Percentiles rank a stretch among this genome's conserved stretches.
Evolutionary conservation across 2,888 invertebrate species (phyloP).

Genomic region (Sympetrum striolatum): DNA sequence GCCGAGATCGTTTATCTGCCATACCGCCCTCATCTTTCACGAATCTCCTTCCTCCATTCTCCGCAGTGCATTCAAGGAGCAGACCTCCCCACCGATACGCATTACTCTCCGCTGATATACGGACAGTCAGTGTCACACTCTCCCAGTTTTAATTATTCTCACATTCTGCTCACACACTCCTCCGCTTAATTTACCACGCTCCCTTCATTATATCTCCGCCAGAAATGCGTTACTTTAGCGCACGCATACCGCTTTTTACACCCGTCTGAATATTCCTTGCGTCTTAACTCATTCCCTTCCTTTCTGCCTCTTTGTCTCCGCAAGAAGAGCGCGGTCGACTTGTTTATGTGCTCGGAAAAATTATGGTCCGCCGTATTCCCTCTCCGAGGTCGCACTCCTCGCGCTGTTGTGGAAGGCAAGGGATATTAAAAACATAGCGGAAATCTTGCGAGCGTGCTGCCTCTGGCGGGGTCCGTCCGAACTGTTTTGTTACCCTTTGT

Average conservation of each 20-base stretch:
- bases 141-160: constrained; percentile 34
- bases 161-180: background rate
- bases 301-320: background rate
- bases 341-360: constrained; percentile 34
- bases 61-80: background rate
- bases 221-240: background rate
- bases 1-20: background rate
- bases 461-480: background rate
- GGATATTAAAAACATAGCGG: background rate
- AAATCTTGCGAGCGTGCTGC: background rate
- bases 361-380: constrained; percentile 12
- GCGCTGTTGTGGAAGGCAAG: background rate
- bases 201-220: background rate
- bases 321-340: constrained; percentile 22
- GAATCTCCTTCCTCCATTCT: background rate
- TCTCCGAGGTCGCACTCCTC: background rate
- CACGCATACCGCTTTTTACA: background rate
- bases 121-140: constrained; percentile 36
- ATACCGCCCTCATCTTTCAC: background rate
- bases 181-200: constrained; percentile 25
- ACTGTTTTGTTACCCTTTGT: background rate
- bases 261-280: constrained; percentile 15
- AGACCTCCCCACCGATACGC: background rate
- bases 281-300: constrained; percentile 21
- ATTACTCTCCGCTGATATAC: constrained; percentile 34